Conservation (phyloP, 2,797 vertebrate genomes). For the Rhinatrema bivittatum region DNA sequence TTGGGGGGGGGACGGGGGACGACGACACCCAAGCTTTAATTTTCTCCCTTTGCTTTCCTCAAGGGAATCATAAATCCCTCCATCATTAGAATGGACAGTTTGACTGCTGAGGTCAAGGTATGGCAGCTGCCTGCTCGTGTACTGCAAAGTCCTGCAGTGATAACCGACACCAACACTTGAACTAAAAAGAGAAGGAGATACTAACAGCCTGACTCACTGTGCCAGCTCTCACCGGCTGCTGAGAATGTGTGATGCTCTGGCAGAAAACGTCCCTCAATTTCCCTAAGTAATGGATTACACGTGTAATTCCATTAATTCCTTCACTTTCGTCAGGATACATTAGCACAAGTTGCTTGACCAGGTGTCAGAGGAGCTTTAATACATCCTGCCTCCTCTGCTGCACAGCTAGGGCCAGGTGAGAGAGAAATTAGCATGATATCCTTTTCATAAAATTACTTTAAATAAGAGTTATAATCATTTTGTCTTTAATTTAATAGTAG, state of each 20-base stretch:
- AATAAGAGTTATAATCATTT: conserved; percentile 59
- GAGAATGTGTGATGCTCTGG: conserved; percentile 35
- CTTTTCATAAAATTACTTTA: conserved; percentile 37
- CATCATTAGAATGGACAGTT: conserved; percentile 18
- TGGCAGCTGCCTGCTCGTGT: conserved; percentile 9
- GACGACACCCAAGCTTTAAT: conserved; percentile 38
- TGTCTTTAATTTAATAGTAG: conserved; percentile 66
- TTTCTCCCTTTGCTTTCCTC: conserved; percentile 12
- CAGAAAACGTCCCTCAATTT: conserved; percentile 42
- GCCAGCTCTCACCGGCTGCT: conserved; percentile 27
- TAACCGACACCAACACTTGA: conserved; percentile 22
- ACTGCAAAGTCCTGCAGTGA: conserved; percentile 11
- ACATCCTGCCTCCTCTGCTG: conserved; percentile 52
- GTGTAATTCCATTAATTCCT: conserved; percentile 63
- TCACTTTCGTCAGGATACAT: conserved; percentile 50
- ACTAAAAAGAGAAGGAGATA: conserved; percentile 29
- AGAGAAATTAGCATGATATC: conserved; percentile 52
- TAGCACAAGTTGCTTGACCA: conserved; percentile 57
- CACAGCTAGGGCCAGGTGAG: conserved; percentile 46
- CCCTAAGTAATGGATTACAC: conserved; percentile 61
- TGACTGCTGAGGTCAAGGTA: conserved; percentile 28
- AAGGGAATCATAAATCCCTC: conserved; percentile 2
- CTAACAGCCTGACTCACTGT: conserved; percentile 31
- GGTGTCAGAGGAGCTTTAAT: conserved; percentile 54
- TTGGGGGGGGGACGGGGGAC: too few species aligned